Conservation (phyloP, 2,113 vertebrate genomes). For the Clarias macrocephalus region DNA sequence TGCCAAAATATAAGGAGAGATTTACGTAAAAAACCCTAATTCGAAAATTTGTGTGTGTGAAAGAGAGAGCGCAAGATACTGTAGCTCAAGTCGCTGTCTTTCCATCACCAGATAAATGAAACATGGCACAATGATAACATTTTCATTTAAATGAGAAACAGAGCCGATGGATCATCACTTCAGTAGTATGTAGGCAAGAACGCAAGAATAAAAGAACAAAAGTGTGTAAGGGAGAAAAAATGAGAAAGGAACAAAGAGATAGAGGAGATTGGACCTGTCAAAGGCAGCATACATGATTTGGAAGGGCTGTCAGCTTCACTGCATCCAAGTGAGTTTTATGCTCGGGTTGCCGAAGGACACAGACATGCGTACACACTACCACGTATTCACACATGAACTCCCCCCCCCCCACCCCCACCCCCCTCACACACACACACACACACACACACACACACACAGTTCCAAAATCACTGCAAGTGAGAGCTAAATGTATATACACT, state of each 20-base stretch:
- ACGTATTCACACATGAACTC: neutral
- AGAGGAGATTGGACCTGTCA: constrained; percentile 55
- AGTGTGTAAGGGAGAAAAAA: constrained; percentile 13
- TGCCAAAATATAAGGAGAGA: neutral
- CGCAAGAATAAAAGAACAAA: neutral
- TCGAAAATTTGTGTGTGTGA: neutral
- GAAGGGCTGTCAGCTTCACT: constrained; percentile 51
- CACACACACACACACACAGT: neutral
- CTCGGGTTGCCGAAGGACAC: constrained; percentile 48
- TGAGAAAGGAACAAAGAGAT: constrained; percentile 11
- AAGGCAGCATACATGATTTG: constrained; percentile 49
- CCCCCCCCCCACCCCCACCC: too few relatives aligned
- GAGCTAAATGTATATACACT: constrained; percentile 1
- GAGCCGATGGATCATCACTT: constrained; percentile 36
- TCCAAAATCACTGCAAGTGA: neutral
- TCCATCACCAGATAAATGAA: constrained; percentile 51
- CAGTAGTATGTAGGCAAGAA: constrained; percentile 27
- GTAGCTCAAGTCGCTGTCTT: neutral
- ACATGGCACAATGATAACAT: constrained; percentile 55
- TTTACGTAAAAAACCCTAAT: constrained; percentile 22
- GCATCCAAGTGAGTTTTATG: constrained; percentile 54
- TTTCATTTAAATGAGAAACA: constrained; percentile 56
- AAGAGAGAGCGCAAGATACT: neutral
- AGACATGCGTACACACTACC: neutral
- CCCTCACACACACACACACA: neutral